phyloP scores from a whole-genome alignment of 2,797 vertebrate genomes.

The Takifugu ocellatus region DNA sequence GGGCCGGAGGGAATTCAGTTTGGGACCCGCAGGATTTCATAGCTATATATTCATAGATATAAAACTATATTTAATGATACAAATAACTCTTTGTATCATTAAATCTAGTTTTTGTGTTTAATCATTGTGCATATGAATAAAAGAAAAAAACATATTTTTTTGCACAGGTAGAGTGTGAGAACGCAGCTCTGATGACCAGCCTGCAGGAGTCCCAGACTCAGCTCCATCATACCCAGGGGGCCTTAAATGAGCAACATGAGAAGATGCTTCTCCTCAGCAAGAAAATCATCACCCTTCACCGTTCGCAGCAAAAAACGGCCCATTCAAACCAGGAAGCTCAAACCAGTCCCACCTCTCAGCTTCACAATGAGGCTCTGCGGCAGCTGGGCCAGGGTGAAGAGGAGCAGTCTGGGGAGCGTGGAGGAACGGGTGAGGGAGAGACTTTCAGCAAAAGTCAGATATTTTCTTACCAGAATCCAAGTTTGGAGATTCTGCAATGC shows the following conservation, averaged over 20 bases:
- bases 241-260: conserved; percentile 88
- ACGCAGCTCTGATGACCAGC: conserved; percentile 81
- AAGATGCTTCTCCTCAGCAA: conserved; percentile 83
- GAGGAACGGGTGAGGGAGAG: conserved; percentile 53
- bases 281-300: conserved; percentile 80
- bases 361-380: conserved; percentile 39
- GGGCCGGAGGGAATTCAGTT: too few species aligned
- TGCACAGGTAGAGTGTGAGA: conserved; percentile 89
- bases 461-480: conserved; percentile 79
- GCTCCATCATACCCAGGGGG: conserved; percentile 90
- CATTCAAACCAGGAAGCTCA: conserved; percentile 60
- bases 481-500: conserved; percentile 90
- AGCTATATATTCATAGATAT: too few species aligned
- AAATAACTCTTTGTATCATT: too few species aligned
- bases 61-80: too few species aligned
- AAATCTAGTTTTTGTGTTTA: too few species aligned
- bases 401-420: conserved; percentile 58
- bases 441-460: conserved; percentile 34
- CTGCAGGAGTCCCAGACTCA: conserved; percentile 92
- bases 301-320: conserved; percentile 53
- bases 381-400: conserved; percentile 57
- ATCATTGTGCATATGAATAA: too few species aligned
- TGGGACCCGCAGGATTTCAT: too few species aligned
- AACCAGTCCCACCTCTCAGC: conserved; percentile 2
- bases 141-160: conserved; percentile 1